phyloP scores from a whole-genome alignment of 2,888 invertebrate species.

The Mesodorylaimus sp. region DNA sequence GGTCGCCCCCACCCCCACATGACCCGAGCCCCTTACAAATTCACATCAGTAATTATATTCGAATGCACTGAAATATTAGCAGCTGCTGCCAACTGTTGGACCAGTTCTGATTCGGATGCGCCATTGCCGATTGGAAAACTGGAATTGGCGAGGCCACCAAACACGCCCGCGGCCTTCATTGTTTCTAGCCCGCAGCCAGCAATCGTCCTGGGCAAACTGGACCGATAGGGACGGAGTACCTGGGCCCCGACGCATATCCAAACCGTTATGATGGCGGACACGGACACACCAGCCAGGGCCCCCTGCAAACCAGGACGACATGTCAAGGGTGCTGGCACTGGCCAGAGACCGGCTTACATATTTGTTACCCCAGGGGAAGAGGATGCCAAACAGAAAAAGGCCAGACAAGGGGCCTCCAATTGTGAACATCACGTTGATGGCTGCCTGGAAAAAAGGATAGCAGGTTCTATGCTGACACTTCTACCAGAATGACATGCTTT shows the following conservation, averaged over 20 bases:
- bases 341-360: constrained; percentile 56
- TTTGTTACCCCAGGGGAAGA: constrained; percentile 18
- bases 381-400: constrained; percentile 17
- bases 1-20: too few species aligned
- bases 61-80: too few species aligned
- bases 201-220: not conserved
- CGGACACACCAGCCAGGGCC: constrained; percentile 1
- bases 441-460: constrained; percentile 9
- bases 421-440: constrained; percentile 1
- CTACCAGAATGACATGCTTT: too few species aligned
- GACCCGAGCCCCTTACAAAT: too few species aligned
- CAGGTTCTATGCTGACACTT: too few species aligned
- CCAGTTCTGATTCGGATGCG: too few species aligned
- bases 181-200: not conserved
- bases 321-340: constrained; percentile 48
- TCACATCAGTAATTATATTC: too few species aligned
- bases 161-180: too few species aligned
- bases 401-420: constrained; percentile 8
- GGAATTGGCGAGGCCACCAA: too few species aligned
- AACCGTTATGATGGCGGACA: not conserved
- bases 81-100: too few species aligned
- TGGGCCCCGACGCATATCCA: constrained; percentile 4
- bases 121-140: too few species aligned
- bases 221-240: too few species aligned
- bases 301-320: constrained; percentile 24